A percentile compares a stretch with the other conserved stretches of the same genome.
These are phyloP conservation scores for Trachelipus rathkii DNA, from an alignment of 1,140 invertebrate species.

Conservation along the genomic window DNA sequence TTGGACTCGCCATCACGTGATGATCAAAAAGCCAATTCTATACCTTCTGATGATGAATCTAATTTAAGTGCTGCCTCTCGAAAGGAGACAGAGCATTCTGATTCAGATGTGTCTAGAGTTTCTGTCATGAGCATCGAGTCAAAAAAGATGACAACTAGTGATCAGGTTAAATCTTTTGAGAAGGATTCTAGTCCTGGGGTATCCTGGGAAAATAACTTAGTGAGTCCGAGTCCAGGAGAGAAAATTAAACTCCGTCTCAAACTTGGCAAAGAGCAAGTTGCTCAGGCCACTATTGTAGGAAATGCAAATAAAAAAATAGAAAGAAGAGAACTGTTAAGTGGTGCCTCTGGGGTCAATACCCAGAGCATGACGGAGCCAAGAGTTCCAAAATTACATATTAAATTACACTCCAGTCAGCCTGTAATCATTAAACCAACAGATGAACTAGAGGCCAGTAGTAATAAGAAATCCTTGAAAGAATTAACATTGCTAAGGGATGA, in stretches of 20 bases:
- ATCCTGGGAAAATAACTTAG: constrained; percentile 33
- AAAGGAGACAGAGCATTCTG: constrained; percentile 58
- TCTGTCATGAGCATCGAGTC: constrained; percentile 53
- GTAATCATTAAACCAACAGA: constrained; percentile 42
- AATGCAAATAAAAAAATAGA: constrained; percentile 42
- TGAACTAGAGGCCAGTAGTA: constrained; percentile 31
- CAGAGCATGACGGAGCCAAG: constrained; percentile 63
- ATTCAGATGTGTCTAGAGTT: constrained; percentile 59
- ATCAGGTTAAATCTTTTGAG: constrained; percentile 43
- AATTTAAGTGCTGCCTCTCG: constrained; percentile 40
- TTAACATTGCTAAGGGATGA: constrained; percentile 26
- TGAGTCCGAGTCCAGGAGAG: constrained; percentile 58
- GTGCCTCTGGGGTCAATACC: constrained; percentile 23
- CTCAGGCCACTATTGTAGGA: constrained; percentile 39
- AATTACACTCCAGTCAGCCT: constrained; percentile 53
- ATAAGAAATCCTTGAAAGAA: constrained; percentile 33
- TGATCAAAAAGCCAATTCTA: constrained; percentile 55
- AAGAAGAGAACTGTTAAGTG: constrained; percentile 28
- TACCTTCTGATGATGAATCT: constrained; percentile 53
- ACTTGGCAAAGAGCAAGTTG: constrained; percentile 50
- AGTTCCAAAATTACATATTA: constrained; percentile 84
- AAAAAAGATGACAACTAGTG: constrained; percentile 26
- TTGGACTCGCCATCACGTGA: constrained; percentile 47
- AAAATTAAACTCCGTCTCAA: constrained; percentile 79
- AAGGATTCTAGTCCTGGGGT: constrained; percentile 35